Percentiles rank a stretch among this genome's conserved stretches.
These are phyloP conservation scores for Aradophagus sp. DNA, from an alignment of 1,140 invertebrate species.

Conservation along the genomic window DNA sequence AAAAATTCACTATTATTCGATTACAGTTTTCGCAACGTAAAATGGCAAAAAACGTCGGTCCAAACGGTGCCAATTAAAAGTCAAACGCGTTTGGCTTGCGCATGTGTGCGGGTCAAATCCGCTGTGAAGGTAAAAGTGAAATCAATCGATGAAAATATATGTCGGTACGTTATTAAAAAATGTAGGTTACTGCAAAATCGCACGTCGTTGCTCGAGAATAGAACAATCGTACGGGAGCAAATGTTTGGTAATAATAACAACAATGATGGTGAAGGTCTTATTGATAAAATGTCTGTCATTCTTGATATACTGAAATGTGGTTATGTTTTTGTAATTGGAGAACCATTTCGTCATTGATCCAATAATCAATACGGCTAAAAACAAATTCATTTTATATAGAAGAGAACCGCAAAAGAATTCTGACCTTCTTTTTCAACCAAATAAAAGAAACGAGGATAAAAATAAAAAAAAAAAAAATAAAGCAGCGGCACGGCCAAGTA, in stretches of 20 bases:
- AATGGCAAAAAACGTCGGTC: no score
- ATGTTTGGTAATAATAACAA: constrained; percentile 28
- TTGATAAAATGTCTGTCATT: constrained; percentile 32
- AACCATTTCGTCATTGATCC: constrained; percentile 8
- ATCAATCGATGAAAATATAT: constrained; percentile 16
- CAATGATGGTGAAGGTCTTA: constrained; percentile 18
- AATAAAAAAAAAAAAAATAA: no score
- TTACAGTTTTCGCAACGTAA: no score
- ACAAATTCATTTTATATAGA: constrained; percentile 3
- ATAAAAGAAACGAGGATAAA: no score
- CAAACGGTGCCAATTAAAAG: no score
- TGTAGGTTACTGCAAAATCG: constrained; percentile 15
- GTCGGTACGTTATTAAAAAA: constrained; percentile 18
- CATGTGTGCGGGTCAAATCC: neutral
- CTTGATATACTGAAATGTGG: constrained; percentile 22
- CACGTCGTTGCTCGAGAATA: constrained; percentile 5
- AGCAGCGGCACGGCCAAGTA: no score
- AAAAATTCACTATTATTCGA: no score
- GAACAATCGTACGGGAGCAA: constrained; percentile 1
- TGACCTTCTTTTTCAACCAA: neutral
- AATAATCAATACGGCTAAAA: constrained; percentile 15
- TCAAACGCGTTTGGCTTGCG: no score
- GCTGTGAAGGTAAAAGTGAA: constrained; percentile 15
- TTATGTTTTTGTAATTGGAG: constrained; percentile 30
- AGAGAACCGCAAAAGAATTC: constrained; percentile 1